Base-by-base conservation (phyloP, 2,888 invertebrate genomes). In the Xestia sexstrigata region DNA sequence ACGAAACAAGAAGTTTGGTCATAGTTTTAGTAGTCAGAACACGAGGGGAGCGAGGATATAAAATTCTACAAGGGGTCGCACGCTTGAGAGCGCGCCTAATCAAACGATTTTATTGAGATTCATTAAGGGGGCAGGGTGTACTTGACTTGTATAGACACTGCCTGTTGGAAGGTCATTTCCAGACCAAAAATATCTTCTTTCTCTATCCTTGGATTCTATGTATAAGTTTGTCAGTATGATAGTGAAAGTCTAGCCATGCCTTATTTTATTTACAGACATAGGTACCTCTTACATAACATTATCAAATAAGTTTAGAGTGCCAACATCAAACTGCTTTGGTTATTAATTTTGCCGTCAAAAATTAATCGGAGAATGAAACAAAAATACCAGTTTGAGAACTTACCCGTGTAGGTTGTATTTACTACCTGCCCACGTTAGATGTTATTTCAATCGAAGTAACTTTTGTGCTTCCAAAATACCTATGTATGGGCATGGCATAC, bases 21-120 rank as follows among this genome's bases (percentile, higher is more conserved):
- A 60, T 73, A 77, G 74, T 77, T 80, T 72, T 13, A 63, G 69
- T 68, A 76, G 71, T 74, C 55, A 42, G 58, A 63, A 74, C 55
- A 69, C 72, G 52, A 79, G 70, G 75, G 78, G 82, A 67, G 52
- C 52, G 30, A 67, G 67, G 72, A 81, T 60, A 81, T 79, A 78
- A 74, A 75, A 82, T 86, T 73, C 74, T 79, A 71, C 65, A 71
- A 82, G 69, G 89, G 88, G 88, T 82, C 72, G 77, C 71, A 87
- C 89, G 86, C 87, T 89, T 81, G 87, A 85, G 71, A 81, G 83
- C 80, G 80, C 82, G 79, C 84, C 79, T 90, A 87, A 90, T 87
- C 84, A 87, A 82, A 87, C 88, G 83, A 85, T 88, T 89, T 89
- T 83, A 88, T 89, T 87, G 80, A 76, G 82, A 89, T 87, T 89